A percentile compares a stretch with the other conserved stretches of the same genome.
These are phyloP conservation scores for Coilia nasus DNA, from an alignment of 2,797 vertebrate genomes.

Conservation along the genomic window DNA sequence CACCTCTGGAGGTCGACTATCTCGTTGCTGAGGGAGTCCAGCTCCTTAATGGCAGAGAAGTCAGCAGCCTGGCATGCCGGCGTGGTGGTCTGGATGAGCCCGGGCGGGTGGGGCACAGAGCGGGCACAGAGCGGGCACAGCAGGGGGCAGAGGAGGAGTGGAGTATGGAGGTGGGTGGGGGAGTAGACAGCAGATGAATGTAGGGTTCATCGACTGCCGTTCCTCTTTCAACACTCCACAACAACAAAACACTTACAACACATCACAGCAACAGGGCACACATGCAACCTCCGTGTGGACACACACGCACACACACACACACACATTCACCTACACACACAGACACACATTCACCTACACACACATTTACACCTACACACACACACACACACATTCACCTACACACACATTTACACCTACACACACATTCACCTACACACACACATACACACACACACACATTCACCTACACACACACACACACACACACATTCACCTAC, in stretches of 20 bases:
- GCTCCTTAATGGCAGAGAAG: slow-evolving; percentile 98
- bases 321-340: no score
- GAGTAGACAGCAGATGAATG: not conserved
- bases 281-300: not conserved
- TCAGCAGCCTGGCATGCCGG: slow-evolving; percentile 84
- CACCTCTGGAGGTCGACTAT: slow-evolving; percentile 96
- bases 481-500: no score
- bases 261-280: not conserved
- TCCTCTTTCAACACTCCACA: not conserved
- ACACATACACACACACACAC: no score
- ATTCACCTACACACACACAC: no score
- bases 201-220: slow-evolving; percentile 1
- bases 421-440: no score
- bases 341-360: no score
- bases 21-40: slow-evolving; percentile 97
- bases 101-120: slow-evolving; percentile 30
- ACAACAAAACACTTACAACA: not conserved
- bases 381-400: no score
- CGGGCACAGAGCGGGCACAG: not conserved
- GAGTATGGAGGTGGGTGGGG: not conserved
- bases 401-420: no score
- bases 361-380: no score
- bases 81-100: slow-evolving; percentile 78
- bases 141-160: not conserved
- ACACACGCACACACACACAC: slow-evolving; percentile 5